Evolutionary conservation across 2,797 vertebrate species (phyloP), one percentile per base, ranked within the genome.

Genomic region (Dromococcyx pavoninus): DNA sequence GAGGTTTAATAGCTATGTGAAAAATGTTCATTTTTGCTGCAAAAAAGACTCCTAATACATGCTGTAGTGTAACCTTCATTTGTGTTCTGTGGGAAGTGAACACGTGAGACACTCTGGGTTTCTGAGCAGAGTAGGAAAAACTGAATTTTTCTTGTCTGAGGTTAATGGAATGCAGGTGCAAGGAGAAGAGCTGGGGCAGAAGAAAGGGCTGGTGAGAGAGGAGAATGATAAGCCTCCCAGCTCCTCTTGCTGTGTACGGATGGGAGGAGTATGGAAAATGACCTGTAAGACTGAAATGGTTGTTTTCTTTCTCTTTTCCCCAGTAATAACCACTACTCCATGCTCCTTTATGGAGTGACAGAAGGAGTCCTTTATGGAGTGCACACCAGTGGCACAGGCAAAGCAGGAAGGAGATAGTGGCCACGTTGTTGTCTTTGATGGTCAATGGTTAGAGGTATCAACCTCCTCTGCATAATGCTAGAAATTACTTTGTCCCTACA

Each of bases 11-110:
- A 88, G 58, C 18, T 54, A 9, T 13, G 17, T 51, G 35, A 85
- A 79, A 93, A 93, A 89, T 33, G 11, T 8, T 66, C 21, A 17
- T 67, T 96, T 87, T 78, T 50, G 19, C 10, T 35, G 39, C 22
- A 91, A 51, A 56, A 56, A 76, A 24, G 3, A 71, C 14, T 30
- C 33, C 41, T 35, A 50, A 16, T 50, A 41, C 0, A 0, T 35
- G 18, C 8, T 43, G 75, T 16, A 35, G 9, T 11, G 28, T 64
- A 77, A 88, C 16, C 9, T 33, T 48, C 9, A 3, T 11, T 37
- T 62, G 8, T 35, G 9, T 46, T 83, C 53, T 37, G 9, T 75
- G 54, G 41, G 65, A 87, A n/a, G 7, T 43, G 27, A 48, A 12
- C 25, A 35, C 0, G 35, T 3, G 56, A 46, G 15, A 21, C 11